These are phyloP conservation scores for Pyxicephalus adspersus DNA, from an alignment of 2,113 vertebrate genomes.

Conservation along the genomic window DNA sequence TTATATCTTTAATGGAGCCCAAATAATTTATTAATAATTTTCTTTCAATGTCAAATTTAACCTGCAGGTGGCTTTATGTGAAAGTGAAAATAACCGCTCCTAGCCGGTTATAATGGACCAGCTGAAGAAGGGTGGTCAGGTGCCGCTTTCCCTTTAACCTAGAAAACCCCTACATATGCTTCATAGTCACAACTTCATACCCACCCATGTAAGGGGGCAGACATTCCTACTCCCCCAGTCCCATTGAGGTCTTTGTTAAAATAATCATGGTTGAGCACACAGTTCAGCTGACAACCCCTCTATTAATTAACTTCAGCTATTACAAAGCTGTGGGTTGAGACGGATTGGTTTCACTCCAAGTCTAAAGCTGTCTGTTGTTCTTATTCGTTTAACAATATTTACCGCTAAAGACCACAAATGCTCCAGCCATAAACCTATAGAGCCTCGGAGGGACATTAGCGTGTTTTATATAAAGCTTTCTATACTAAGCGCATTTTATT, in stretches of 20 bases:
- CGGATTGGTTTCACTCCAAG: conserved; percentile 31
- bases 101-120: too few species aligned
- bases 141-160: too few species aligned
- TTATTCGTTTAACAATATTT: conserved; percentile 32
- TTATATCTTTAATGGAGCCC: too few species aligned
- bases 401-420: conserved; percentile 34
- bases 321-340: conserved; percentile 12
- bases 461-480: conserved; percentile 2
- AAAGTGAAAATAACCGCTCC: too few species aligned
- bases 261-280: not conserved
- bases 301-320: conserved; percentile 57
- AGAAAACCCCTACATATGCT: too few species aligned
- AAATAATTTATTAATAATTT: too few species aligned
- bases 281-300: conserved; percentile 33
- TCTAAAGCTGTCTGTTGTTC: conserved; percentile 38
- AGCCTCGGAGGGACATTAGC: conserved; percentile 1
- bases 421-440: conserved; percentile 17
- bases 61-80: too few species aligned
- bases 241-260: not conserved
- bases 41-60: too few species aligned
- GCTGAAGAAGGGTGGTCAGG: too few species aligned
- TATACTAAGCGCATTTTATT: conserved; percentile 5
- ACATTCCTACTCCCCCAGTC: not conserved
- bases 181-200: not conserved
- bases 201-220: not conserved